Evolutionary conservation across 2,888 invertebrate species (phyloP), one percentile per base, ranked within the genome.

Genomic region (Aphidoletes aphidimyza): DNA sequence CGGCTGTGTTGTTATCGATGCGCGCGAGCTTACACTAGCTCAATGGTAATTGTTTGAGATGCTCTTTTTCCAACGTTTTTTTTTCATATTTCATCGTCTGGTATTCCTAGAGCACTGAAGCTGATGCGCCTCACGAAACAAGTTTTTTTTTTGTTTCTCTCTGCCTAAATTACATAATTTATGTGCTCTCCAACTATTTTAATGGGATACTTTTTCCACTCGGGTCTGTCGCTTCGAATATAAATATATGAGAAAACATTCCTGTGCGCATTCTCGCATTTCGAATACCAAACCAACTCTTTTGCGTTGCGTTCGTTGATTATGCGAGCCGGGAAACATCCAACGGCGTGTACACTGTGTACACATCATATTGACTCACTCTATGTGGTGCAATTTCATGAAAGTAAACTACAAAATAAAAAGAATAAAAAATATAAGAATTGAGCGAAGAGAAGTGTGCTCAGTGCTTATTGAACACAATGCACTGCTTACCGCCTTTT

Each of bases 131-230:
- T 6, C 19, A 78, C 26, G 78, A 19, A 78, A 81, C 81, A 30
- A 81, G 37, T 81, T 81, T 81, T 81, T 81, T n/a, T n/a, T n/a
- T n/a, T n/a, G n/a, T n/a, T n/a, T n/a, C n/a, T n/a, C n/a, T n/a
- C 37, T 37, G 81, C 81, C 81, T 69, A 81, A 81, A 81, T 81
- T 81, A 81, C 81, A 81, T 81, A 81, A 81, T 81, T 81, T 81
- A 81, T 81, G 34, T 69, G 81, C 81, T 81, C 81, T 81, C 37
- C 37, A 81, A 37, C 81, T 37, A 81, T 81, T 81, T 81, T 81
- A 69, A 81, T 81, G 81, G 81, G 37, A 81, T 81, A 37, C n/a
- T 37, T 81, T n/a, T 81, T 81, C 22, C 34, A 78, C 26, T 22
- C 11, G 6, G 19, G 17, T 30, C 14, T 30, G 17, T 30, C 14